Conservation (phyloP, 2,888 invertebrate genomes). For the Agelastica alni region DNA sequence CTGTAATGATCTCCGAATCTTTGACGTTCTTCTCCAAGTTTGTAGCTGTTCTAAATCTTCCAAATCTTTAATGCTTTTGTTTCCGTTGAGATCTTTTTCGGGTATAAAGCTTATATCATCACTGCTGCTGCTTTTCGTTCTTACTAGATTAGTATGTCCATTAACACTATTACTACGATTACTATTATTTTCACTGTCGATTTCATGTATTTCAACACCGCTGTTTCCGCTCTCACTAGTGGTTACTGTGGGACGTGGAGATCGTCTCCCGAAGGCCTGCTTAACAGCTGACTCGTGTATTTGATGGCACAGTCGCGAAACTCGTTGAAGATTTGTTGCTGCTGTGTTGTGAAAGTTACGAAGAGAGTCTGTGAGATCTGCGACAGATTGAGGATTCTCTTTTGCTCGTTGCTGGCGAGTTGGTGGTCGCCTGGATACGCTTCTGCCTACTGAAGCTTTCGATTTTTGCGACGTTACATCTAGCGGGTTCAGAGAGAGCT, state of each 20-base stretch:
- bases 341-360: conserved; percentile 42
- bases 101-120: conserved; percentile 55
- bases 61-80: conserved; percentile 47
- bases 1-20: conserved; percentile 68
- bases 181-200: conserved; percentile 39
- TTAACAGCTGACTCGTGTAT: conserved; percentile 56
- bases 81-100: conserved; percentile 45
- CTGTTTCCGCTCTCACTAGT: conserved; percentile 47
- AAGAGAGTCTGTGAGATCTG: conserved; percentile 32
- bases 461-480: conserved; percentile 60
- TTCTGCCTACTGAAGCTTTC: conserved; percentile 59
- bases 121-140: conserved; percentile 59
- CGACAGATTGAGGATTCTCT: conserved; percentile 23
- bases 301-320: conserved; percentile 57
- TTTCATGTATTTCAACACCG: conserved; percentile 48
- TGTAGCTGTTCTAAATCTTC: conserved; percentile 52
- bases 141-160: conserved; percentile 42
- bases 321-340: conserved; percentile 53
- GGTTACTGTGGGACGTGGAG: conserved; percentile 35
- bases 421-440: conserved; percentile 60
- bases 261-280: conserved; percentile 46
- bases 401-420: conserved; percentile 52
- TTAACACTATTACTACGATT: conserved; percentile 27
- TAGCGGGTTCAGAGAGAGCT: conserved; percentile 59
- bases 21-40: conserved; percentile 70